Base-by-base conservation (phyloP, 2,888 invertebrate genomes). In the Leucophora obtusa region DNA sequence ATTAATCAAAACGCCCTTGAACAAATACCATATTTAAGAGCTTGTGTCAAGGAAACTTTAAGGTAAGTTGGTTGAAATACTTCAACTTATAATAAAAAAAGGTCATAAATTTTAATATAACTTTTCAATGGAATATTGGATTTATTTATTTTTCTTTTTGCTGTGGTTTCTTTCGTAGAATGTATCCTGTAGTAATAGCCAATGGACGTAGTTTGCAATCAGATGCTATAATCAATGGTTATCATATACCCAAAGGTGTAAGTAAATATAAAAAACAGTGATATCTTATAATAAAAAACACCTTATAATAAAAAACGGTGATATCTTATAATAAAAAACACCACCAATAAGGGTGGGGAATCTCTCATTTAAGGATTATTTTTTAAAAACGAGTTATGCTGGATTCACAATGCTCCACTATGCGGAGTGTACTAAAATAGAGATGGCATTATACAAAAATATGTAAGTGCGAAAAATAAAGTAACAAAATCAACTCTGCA, bases 141-240 rank as follows among this genome's bases (percentile, higher is more conserved):
- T 60, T 60, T 21, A 17, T 15, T 54, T n/a, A n/a, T n/a, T n/a
- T 14, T 8, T 14, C 28, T 17, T 50, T 8, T 5, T 54, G 28
- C 28, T 28, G 6, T 60, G 51, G 2, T 72, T 71, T 63, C 17
- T 54, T 28, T 68, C 17, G 8, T 47, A 95, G 96, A 87, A 94
- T 96, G 90, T 95, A 94, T 89, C 96, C 96, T 9, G 95, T 96
- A 15, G 95, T 95, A 82, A 93, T 95, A 86, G 96, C 96, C 50
- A 95, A 96, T 85, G 95, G 95, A 6, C 92, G 96, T 84, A 94
- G 94, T 86, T 92, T 95, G 66, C 94, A 95, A 88, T 92, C 93
- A 9, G 94, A 96, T 89, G 91, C 95, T 2, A 92, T 95, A 11
- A 93, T 96, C 85, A 93, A 93, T 76, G 96, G 96, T 80, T 96